These are phyloP conservation scores for Crenuchus spilurus DNA, from an alignment of 2,797 vertebrate genomes.

Conservation along the genomic window DNA sequence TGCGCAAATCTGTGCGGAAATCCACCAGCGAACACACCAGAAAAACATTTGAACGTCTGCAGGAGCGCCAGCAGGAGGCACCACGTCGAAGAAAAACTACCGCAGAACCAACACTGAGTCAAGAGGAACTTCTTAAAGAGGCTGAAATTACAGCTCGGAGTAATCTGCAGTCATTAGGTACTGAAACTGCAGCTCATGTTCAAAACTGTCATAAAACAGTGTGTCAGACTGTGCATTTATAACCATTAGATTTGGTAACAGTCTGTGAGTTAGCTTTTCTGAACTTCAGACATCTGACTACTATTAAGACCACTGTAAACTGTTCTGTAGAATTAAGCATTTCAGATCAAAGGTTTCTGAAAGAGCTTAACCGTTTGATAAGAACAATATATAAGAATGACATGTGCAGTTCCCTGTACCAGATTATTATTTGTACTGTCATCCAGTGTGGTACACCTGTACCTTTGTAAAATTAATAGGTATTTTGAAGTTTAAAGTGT, in stretches of 20 bases:
- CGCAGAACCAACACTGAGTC: constrained; percentile 86
- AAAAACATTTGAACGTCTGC: constrained; percentile 90
- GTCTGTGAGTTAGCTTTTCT: too few species aligned
- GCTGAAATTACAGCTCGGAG: constrained; percentile 92
- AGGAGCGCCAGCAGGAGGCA: constrained; percentile 93
- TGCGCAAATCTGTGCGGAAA: constrained; percentile 93
- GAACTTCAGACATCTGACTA: too few species aligned
- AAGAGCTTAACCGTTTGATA: too few species aligned
- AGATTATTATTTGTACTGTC: too few species aligned
- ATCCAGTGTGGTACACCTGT: constrained; percentile 79
- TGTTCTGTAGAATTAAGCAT: too few species aligned
- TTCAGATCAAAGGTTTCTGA: too few species aligned
- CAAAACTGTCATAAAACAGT: neutral
- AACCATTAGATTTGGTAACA: too few species aligned
- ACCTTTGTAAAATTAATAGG: neutral
- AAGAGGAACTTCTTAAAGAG: constrained; percentile 92
- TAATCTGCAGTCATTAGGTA: constrained; percentile 92
- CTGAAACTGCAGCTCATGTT: too few species aligned
- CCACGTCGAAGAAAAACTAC: constrained; percentile 86
- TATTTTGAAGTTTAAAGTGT: too few species aligned
- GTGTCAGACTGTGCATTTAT: constrained; percentile 70
- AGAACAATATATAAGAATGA: too few species aligned
- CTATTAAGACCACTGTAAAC: too few species aligned
- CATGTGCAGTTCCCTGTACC: too few species aligned
- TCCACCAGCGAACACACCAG: constrained; percentile 94